Base-by-base conservation (phyloP, 2,113 vertebrate genomes). In the Hemiprocne comata region DNA sequence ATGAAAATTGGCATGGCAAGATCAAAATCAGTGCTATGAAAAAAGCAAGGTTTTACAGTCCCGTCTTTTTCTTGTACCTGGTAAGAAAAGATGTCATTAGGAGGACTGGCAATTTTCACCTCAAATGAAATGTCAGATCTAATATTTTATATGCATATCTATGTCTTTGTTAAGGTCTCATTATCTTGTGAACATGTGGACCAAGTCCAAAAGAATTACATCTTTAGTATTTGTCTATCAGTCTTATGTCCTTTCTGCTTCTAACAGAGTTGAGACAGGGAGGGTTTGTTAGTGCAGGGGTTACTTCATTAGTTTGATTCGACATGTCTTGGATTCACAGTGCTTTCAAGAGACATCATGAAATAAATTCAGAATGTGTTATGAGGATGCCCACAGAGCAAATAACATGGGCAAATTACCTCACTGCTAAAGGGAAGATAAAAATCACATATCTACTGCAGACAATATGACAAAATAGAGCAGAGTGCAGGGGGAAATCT, bases 221-320 rank as follows among this genome's bases (percentile, higher is more conserved):
- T 86, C 94, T 96, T 85, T 79, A 87, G 71, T 93, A 90, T 93
- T 91, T 93, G 76, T 90, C 95, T 85, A 38, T 90, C 95, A 74
- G 89, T 85, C 87, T 92, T 67, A 31, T 9, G 28, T 94, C 72
- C 42, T 48, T 73, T 53, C 46, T 33, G 60, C 74, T 71, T 60
- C 61, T 73, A 20, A n/a, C 57, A 17, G 90, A 78, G 71, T 54
- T 34, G 77, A 91, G 95, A 87, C 90, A 62, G 85, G 85, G 86
- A 90, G 95, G 97, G 95, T 97, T 97, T 93, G 97, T 95, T 96
- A 94, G 96, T 51, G 55, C 93, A 85, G 93, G 80, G 92, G 95
- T 87, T 94, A 97, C 94, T 98, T 98, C 98, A 97, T 98, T 98
- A 98, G 97, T 97, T 96, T 97, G 97, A 98, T 98, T 97, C 61